A percentile compares a stretch with the other conserved stretches of the same genome.
Evolutionary conservation across 1,140 invertebrate genomes (phyloP).

Genomic region (Fopius arisanus): DNA sequence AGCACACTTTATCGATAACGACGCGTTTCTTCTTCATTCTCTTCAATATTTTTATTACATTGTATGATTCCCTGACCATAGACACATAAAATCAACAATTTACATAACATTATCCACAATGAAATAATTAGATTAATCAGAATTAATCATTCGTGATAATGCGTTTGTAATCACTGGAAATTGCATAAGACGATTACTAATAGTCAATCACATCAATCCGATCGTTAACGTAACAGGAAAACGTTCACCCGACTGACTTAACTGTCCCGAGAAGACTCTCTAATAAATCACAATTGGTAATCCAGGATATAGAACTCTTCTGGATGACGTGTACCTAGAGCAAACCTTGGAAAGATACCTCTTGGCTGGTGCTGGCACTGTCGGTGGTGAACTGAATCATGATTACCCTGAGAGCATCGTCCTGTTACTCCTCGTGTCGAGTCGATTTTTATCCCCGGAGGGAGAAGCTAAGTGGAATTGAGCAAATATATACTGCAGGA

Average conservation of each 20-base stretch:
- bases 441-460: not conserved
- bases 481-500: not conserved
- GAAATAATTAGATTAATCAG: no score
- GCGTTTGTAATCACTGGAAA: not conserved
- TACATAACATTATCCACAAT: no score
- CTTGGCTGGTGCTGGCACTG: constrained; percentile 3
- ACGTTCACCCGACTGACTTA: not conserved
- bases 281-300: constrained; percentile 1
- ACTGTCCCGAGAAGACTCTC: not conserved
- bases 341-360: not conserved
- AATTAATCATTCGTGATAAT: no score
- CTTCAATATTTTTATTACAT: no score
- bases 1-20: no score
- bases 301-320: not conserved
- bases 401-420: constrained; percentile 25
- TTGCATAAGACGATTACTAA: not conserved
- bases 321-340: not conserved
- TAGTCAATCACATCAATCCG: not conserved
- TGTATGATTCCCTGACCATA: no score
- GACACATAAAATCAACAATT: no score
- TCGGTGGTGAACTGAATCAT: constrained; percentile 23
- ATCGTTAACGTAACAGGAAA: not conserved
- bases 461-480: not conserved
- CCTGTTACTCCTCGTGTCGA: not conserved
- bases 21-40: no score